Percentiles rank a stretch among this genome's conserved stretches.
phyloP scores from a whole-genome alignment of 2,113 vertebrate species.

The Turdus rufiventris region DNA sequence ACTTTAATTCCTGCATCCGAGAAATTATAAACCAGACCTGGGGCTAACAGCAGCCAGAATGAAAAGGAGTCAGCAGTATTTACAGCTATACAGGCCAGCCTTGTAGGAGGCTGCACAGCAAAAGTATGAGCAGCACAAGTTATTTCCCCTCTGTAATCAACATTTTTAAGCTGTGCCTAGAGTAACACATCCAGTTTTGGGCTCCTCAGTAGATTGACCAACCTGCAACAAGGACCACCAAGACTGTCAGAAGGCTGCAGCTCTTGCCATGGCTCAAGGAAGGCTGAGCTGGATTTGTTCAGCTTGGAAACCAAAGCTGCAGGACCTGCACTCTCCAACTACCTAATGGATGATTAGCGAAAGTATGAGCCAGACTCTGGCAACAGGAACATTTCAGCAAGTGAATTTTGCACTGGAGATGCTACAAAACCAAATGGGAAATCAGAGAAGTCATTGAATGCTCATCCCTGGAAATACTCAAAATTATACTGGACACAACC shows the following conservation, averaged over 20 bases:
- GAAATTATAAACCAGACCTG: neutral
- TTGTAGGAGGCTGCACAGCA: neutral
- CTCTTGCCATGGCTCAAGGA: neutral
- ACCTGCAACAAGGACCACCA: neutral
- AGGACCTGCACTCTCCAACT: neutral
- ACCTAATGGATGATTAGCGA: neutral
- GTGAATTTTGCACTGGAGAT: neutral
- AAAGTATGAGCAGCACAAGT: neutral
- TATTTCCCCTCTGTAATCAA: neutral
- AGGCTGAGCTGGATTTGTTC: neutral
- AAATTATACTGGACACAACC: neutral
- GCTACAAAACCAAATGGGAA: neutral
- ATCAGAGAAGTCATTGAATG: neutral
- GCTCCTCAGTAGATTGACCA: neutral
- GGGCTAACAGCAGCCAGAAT: neutral
- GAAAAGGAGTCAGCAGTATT: neutral
- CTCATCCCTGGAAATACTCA: neutral
- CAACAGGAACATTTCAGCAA: neutral
- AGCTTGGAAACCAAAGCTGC: neutral
- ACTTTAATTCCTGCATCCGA: neutral
- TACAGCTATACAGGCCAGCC: neutral
- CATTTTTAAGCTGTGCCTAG: neutral
- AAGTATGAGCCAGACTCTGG: neutral
- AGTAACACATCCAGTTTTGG: neutral
- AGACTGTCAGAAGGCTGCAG: neutral